Evolutionary conservation across 2,888 invertebrate species (phyloP), one percentile per base, ranked within the genome.

Genomic region (Pseudococcus jackbeardsleyi): DNA sequence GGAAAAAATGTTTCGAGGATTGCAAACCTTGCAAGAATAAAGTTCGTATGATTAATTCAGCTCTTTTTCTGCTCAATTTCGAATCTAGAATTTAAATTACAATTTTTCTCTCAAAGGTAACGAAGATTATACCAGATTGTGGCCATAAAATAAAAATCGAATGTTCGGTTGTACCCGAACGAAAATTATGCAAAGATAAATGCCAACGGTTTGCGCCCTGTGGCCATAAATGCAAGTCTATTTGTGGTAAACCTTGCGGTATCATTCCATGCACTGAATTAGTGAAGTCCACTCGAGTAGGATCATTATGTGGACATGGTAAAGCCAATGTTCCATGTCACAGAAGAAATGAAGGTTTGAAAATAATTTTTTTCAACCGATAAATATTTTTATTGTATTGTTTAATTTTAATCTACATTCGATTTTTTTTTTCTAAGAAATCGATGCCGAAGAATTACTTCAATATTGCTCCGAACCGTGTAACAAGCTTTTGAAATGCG

Each of bases 1-100:
- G 9, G 93, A 94, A 90, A 91, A 91, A 0, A 93, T 94, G 90
- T 91, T 91, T 8, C 93, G 94, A 90, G 91, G 91, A 0, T 93
- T 94, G 90, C 33, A 17, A 42, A 17, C 88, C 88, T 12, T 88
- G 88, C 77, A 26, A 82, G 17, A 54, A 54, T 9, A 26, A 22
- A 79, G 89, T 84, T 89, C 88, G 77, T n/a, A n/a, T 9, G 22
- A 46, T 59, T 11, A 17, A 77, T 39, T 5, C 1, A 9, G 0
- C 1, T 1, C 26, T 17, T 15, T 39, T 39, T 77, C 1, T 4
- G 0, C 3, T 4, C 9, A 5, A 17, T 5, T 77, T 9, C 0
- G 17, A 17, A 33, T 5, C 17, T n/a, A n/a, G n/a, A 6, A 17
- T 3, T 39, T n/a, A n/a, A 33, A 33, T 0, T 42, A 33, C 3